Evolutionary conservation across 2,888 invertebrate genomes (phyloP).

Genomic region (Agonopterix subpropinquella): DNA sequence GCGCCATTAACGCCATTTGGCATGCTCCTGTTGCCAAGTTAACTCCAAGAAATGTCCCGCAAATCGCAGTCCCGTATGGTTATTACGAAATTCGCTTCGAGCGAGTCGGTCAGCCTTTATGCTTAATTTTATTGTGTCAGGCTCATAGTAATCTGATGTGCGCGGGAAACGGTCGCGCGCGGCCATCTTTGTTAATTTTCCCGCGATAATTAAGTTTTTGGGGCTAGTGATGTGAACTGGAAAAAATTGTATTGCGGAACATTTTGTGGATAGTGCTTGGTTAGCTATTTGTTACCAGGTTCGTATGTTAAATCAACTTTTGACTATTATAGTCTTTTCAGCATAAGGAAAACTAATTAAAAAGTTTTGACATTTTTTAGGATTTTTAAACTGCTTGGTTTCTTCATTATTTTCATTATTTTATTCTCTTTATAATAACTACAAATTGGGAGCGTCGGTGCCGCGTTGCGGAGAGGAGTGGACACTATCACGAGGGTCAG

Average conservation of each 20-base stretch:
- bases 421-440: too few species aligned
- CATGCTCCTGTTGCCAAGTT: constrained; percentile 48
- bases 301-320: background rate
- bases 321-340: constrained; percentile 1
- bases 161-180: constrained; percentile 45
- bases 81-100: constrained; percentile 48
- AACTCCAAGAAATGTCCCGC: constrained; percentile 42
- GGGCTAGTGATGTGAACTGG: constrained; percentile 4
- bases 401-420: too few species aligned
- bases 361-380: too few species aligned
- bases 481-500: too few species aligned
- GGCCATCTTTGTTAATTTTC: constrained; percentile 30
- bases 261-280: background rate
- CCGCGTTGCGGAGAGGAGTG: too few species aligned
- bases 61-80: constrained; percentile 32
- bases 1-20: constrained; percentile 37
- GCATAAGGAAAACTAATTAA: background rate
- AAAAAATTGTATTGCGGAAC: background rate
- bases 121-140: constrained; percentile 62
- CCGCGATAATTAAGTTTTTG: constrained; percentile 19
- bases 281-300: too few species aligned
- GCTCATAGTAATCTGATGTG: constrained; percentile 41
- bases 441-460: too few species aligned
- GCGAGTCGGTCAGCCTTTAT: constrained; percentile 34
- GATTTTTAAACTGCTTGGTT: too few species aligned